Evolutionary conservation across 2,797 vertebrate genomes (phyloP).

Genomic region (Discoglossus pictus): DNA sequence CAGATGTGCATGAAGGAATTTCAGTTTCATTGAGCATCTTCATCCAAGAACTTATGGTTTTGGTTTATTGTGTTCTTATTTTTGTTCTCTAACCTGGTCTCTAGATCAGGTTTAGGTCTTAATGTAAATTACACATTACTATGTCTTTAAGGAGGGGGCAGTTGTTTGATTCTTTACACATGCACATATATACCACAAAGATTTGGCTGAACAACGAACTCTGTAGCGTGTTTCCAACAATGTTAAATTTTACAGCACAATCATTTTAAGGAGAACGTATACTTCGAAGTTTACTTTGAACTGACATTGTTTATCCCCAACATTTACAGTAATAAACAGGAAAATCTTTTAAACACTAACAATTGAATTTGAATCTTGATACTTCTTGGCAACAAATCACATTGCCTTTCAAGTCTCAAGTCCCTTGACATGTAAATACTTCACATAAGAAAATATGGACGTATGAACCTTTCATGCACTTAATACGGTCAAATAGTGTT

Average conservation of each 20-base stretch:
- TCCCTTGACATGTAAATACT: conserved; percentile 81
- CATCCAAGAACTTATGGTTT: no score
- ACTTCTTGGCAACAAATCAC: conserved; percentile 75
- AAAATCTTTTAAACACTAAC: conserved; percentile 78
- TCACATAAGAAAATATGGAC: conserved; percentile 71
- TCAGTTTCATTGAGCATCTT: no score
- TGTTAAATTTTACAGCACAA: conserved; percentile 58
- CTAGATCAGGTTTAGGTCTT: conserved; percentile 43
- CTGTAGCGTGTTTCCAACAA: conserved; percentile 57
- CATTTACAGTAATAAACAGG: conserved; percentile 87
- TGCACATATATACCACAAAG: conserved; percentile 54
- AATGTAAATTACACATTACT: conserved; percentile 65
- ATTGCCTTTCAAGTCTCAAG: conserved; percentile 76
- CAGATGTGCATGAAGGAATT: no score
- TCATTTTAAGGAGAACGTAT: conserved; percentile 65
- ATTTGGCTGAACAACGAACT: conserved; percentile 55
- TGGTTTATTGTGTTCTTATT: background rate
- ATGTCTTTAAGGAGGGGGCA: conserved; percentile 62
- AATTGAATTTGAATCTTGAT: conserved; percentile 77
- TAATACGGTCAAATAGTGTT: conserved; percentile 60
- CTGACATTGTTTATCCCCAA: conserved; percentile 75
- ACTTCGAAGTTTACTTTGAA: conserved; percentile 72
- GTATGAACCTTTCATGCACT: conserved; percentile 60
- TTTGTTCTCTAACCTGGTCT: conserved; percentile 24
- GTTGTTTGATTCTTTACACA: conserved; percentile 64